Evolutionary conservation across 2,113 vertebrate species (phyloP).

Genomic region (Caracal caracal): DNA sequence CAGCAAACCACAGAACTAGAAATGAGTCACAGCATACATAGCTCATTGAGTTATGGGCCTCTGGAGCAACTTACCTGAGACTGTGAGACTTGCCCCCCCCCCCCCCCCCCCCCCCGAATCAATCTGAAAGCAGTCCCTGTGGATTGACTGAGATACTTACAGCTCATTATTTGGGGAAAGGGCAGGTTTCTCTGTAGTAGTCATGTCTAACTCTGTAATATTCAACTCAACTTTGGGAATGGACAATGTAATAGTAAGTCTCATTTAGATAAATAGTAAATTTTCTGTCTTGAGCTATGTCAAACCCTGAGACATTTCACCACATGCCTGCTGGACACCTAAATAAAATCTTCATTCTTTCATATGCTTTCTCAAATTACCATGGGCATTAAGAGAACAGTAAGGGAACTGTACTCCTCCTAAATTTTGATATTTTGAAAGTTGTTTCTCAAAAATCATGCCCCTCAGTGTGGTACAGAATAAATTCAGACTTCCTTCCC

Average conservation of each 20-base stretch:
- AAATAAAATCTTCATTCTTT: not conserved
- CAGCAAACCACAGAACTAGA: not conserved
- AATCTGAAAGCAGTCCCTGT: not conserved
- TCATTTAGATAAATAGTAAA: not conserved
- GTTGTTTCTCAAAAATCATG: not conserved
- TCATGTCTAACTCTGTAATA: not conserved
- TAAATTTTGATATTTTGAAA: not conserved
- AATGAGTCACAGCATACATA: not conserved
- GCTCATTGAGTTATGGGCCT: not conserved
- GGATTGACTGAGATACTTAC: not conserved
- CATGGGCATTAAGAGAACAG: not conserved
- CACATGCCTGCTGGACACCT: not conserved
- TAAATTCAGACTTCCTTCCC: not conserved
- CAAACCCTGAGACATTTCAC: not conserved
- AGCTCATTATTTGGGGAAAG: not conserved
- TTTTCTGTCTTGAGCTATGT: not conserved
- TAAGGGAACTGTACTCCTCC: not conserved
- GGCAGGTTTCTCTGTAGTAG: not conserved
- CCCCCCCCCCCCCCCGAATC: not conserved
- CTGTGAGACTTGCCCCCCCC: not conserved
- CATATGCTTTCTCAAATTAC: not conserved
- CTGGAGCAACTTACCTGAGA: not conserved
- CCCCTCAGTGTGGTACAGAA: not conserved
- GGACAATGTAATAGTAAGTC: not conserved
- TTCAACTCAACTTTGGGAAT: not conserved